Base-by-base conservation (phyloP, 1,140 invertebrate genomes). In the Mactra quadrangularis region DNA sequence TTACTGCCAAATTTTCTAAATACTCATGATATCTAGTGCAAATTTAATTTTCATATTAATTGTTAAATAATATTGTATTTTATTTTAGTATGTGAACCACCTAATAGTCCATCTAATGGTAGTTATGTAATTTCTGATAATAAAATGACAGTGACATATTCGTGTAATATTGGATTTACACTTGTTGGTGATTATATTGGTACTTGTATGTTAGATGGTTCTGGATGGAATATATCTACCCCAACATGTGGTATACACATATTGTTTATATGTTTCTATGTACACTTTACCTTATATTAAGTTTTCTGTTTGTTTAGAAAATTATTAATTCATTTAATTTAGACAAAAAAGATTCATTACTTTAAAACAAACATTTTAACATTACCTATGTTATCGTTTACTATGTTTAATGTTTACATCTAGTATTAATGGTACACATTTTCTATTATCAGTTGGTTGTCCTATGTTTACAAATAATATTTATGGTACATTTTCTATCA, bases 221-320 rank as follows among this genome's bases (percentile, higher is more conserved):
- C 29, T 1, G 75, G 75, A 19, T 78, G 75, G 75, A 31, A 66
- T 66, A 33, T 11, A 15, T 27, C 6, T 27, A 31, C 1, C 1
- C 75, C 75, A 3, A n/a, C 6, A 0, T 78, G 75, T 47, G 59
- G 75, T 78, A 76, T 68, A 68, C 33, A 64, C 25, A 11, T 19
- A 7, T 11, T 33, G 60, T 64, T 7, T 11, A 33, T 64, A 35
- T 7, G 6, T 47, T 19, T 11, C 45, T 11, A 47, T 11, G 45
- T 11, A 47, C 19, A 11, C 25, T 57, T 9, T 57, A 57, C 9
- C 22, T n/a, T 11, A 57, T 57, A 11, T 57, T 7, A 57, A 57
- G 17, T n/a, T n/a, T 57, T 57, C 7, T 17, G 22, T 25, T 57
- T 17, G 22, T 57, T 57, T n/a, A n/a, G n/a, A n/a, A n/a, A n/a